Conservation (phyloP, 2,888 invertebrate genomes). For the Rotaria macrura region DNA sequence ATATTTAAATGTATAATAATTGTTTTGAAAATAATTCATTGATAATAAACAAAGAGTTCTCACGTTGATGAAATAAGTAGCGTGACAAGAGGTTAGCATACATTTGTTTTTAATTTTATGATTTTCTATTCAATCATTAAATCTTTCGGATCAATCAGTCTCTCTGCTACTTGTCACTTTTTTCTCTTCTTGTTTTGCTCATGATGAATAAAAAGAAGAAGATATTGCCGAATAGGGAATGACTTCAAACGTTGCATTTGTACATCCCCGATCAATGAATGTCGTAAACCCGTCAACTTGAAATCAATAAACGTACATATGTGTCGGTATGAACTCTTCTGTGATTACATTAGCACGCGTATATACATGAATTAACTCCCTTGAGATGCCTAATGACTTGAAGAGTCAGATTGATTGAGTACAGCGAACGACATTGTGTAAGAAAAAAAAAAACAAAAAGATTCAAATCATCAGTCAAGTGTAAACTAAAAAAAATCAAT, state of each 20-base stretch:
- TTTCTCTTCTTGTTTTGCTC: not conserved
- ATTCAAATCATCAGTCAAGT: conserved; percentile 5
- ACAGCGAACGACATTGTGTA: conserved; percentile 7
- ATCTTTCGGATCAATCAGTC: not conserved
- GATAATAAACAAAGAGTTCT: not conserved
- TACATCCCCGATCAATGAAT: not conserved
- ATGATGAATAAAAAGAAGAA: not conserved
- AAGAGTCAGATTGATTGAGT: not conserved
- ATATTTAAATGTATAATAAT: no score
- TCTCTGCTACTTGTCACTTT: conserved; percentile 12
- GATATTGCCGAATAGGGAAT: not conserved
- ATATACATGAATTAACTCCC: not conserved
- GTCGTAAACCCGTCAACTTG: conserved; percentile 15
- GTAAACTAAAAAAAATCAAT: not conserved
- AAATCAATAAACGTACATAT: conserved; percentile 15
- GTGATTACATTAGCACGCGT: conserved; percentile 2
- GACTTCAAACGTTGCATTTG: conserved; percentile 2
- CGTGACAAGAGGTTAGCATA: not conserved
- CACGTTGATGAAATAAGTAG: not conserved
- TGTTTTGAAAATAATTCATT: no score
- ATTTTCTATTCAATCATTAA: not conserved
- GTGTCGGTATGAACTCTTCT: not conserved
- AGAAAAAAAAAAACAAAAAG: not conserved
- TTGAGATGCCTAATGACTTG: conserved; percentile 15
- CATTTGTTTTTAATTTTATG: not conserved